These are phyloP conservation scores for Antennarius maculatus DNA, from an alignment of 2,797 vertebrate genomes.

Conservation along the genomic window DNA sequence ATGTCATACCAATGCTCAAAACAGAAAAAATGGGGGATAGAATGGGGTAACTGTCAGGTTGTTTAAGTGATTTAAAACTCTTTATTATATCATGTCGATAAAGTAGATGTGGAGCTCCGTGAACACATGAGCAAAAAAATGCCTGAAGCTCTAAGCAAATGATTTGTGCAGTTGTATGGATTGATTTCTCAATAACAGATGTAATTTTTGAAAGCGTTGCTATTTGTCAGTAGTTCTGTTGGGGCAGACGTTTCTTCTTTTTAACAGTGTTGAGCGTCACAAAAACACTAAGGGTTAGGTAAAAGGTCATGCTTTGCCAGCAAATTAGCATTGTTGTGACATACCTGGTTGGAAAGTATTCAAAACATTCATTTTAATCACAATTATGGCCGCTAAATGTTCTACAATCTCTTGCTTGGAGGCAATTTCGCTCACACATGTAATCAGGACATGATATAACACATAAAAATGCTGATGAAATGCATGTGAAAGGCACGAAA, in stretches of 20 bases:
- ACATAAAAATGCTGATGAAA: too few species aligned
- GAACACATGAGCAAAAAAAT: constrained; percentile 25
- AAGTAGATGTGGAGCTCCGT: constrained; percentile 35
- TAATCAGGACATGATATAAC: too few species aligned
- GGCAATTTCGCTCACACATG: too few species aligned
- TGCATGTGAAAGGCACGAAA: too few species aligned
- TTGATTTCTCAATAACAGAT: constrained; percentile 9
- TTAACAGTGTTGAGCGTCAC: background rate
- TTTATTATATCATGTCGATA: background rate
- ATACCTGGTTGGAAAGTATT: too few species aligned
- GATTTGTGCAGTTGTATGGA: constrained; percentile 1
- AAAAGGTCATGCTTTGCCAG: too few species aligned
- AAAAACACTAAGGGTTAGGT: too few species aligned
- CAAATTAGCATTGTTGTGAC: too few species aligned
- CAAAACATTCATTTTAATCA: too few species aligned
- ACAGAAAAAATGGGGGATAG: background rate
- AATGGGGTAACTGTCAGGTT: background rate
- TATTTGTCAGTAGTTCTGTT: constrained; percentile 25
- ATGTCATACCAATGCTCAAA: background rate
- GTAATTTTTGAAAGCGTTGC: background rate
- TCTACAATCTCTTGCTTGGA: too few species aligned
- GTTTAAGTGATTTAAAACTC: constrained; percentile 9
- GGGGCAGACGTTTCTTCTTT: constrained; percentile 5
- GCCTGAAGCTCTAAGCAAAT: constrained; percentile 18
- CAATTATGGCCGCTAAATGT: too few species aligned